Conservation (phyloP, 1,140 invertebrate species). For the Drosophila setifemur region DNA sequence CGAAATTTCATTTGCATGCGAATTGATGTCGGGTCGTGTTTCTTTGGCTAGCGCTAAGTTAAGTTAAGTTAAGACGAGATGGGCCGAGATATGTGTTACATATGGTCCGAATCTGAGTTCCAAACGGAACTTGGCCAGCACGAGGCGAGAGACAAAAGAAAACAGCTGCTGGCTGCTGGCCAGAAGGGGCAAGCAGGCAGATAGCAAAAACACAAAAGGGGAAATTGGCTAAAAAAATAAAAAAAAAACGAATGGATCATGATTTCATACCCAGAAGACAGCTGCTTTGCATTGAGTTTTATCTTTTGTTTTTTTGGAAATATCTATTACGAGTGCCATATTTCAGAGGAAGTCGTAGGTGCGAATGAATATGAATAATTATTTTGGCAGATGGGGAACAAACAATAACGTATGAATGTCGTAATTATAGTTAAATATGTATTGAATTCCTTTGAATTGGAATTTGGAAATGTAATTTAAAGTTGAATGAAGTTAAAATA, state of each 20-base stretch:
- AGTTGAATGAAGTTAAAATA: too few relatives aligned
- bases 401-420: not conserved
- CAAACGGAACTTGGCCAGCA: slow-evolving; percentile 44
- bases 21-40: slow-evolving; percentile 27
- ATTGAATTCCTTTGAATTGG: too few relatives aligned
- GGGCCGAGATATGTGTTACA: slow-evolving; percentile 22
- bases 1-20: slow-evolving; percentile 42
- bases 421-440: too few relatives aligned
- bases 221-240: too few relatives aligned
- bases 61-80: too few relatives aligned
- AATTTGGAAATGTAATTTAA: too few relatives aligned
- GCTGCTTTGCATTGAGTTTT: too few relatives aligned
- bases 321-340: not conserved
- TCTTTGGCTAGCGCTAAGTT: too few relatives aligned
- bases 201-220: not conserved
- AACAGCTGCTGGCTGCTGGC: slow-evolving; percentile 3
- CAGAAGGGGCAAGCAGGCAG: not conserved
- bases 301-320: not conserved
- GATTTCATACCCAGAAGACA: slow-evolving; percentile 7
- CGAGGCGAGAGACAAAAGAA: slow-evolving; percentile 9
- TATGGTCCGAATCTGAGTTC: slow-evolving; percentile 12
- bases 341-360: not conserved
- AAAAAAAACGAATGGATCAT: slow-evolving; percentile 8
- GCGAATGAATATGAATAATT: not conserved
- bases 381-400: too few relatives aligned